phyloP scores from a whole-genome alignment of 2,888 invertebrate species.

The Philopedon plagiatum region DNA sequence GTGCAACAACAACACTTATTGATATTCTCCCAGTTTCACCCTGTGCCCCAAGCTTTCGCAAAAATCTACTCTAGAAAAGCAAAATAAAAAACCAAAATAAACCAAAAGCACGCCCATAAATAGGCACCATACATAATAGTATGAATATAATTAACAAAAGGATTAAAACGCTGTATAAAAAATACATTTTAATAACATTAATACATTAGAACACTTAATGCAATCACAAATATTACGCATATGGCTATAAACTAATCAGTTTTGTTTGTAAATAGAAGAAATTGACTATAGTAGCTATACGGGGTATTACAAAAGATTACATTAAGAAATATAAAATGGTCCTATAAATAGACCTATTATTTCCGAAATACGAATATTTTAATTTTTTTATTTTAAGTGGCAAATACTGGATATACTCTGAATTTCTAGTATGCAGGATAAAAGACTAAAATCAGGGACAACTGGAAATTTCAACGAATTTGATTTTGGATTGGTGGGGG shows the following conservation, averaged over 20 bases:
- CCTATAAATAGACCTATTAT: no score
- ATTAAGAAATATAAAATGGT: no score
- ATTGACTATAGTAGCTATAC: conserved; percentile 27
- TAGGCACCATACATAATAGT: conserved; percentile 8
- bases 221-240: conserved; percentile 32
- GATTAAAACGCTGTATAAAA: conserved; percentile 15
- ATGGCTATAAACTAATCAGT: conserved; percentile 24
- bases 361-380: no score
- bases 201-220: conserved; percentile 37
- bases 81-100: not conserved
- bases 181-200: conserved; percentile 36
- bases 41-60: conserved; percentile 7
- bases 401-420: no score
- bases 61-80: conserved; percentile 3
- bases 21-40: not conserved
- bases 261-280: conserved; percentile 24
- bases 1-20: not conserved
- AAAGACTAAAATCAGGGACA: no score
- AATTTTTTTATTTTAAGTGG: no score
- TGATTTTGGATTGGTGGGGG: no score
- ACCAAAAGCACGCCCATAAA: conserved; percentile 4
- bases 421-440: no score
- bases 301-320: conserved; percentile 6
- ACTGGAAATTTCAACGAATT: no score
- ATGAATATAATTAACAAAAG: conserved; percentile 11